Base-by-base conservation (phyloP, 2,113 vertebrate species). In the Lipophrys pholis region DNA sequence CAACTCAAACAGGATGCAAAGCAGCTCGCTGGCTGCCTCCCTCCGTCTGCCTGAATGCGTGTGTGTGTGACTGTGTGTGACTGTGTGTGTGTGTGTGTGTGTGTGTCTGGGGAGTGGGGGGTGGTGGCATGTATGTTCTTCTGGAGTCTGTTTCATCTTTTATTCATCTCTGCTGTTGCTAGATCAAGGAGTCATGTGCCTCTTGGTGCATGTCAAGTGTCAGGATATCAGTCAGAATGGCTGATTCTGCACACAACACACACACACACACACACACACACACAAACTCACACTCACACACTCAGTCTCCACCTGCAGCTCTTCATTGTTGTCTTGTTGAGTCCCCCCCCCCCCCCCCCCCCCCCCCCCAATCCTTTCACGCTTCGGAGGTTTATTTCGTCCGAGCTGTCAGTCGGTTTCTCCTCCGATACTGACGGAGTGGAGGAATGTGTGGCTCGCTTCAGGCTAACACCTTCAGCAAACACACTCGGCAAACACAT, bases 1-100 rank as follows among this genome's bases (percentile, higher is more conserved):
- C 86, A 75, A 91, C 86, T 88, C 89, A 93, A 93, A 93, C 88
- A 90, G 87, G 88, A 92, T 92, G 90, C 88, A 90, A 91, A 91
- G 76, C 38, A 90, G 80, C 78, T 81, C 5, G 14, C 82, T 64
- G n/a, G n/a, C 65, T 80, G 59, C 16, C 66, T 38, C 41, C 11
- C 3, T 35, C 14, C 51, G n/a, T 17, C 1, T 39, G 5, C 56
- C 6, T 59, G 14, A 59, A 5, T 69, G 15, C 68, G 30, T 66
- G 38, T 56, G 50, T 63, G 57, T 71, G 36, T 73, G 48, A 40
- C 36, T 50, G 66, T 39, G 39, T 71, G 73, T 75, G 57, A 53
- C 64, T 55, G 70, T 16, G 64, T 36, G 46, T 50, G 73, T 70
- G 45, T 63, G 21, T 16, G 60, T 58, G 57, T 41, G 43, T 50